phyloP scores from a whole-genome alignment of 2,797 vertebrate genomes.

The Arnoldichthys spilopterus region DNA sequence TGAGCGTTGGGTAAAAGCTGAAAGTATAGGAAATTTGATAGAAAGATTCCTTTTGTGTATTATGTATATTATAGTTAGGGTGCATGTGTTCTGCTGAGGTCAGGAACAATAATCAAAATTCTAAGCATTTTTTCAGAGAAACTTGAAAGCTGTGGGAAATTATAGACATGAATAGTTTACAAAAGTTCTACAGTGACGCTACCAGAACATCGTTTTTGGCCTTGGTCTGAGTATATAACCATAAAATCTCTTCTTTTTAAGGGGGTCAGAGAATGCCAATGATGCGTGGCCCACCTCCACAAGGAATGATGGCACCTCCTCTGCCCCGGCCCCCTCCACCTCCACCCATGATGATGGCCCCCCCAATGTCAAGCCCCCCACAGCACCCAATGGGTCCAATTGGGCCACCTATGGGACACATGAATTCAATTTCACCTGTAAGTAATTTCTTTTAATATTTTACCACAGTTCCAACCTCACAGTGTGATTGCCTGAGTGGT shows the following conservation, averaged over 20 bases:
- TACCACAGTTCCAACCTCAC: neutral
- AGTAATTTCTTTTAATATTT: neutral
- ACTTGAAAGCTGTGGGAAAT: no score
- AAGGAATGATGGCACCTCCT: constrained; percentile 82
- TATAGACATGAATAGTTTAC: no score
- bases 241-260: constrained; percentile 52
- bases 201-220: no score
- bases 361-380: constrained; percentile 77
- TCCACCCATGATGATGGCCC: constrained; percentile 88
- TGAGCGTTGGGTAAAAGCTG: no score
- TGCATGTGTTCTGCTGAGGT: no score
- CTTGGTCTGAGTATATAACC: neutral
- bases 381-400: constrained; percentile 69
- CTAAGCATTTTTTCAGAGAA: no score
- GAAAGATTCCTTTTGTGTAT: no score
- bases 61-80: no score
- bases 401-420: constrained; percentile 69
- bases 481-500: neutral
- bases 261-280: constrained; percentile 80
- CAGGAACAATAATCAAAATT: no score
- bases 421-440: constrained; percentile 50
- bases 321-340: constrained; percentile 87
- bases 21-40: neutral
- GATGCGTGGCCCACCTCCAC: constrained; percentile 84
- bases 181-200: no score